A percentile compares a stretch with the other conserved stretches of the same genome.
Evolutionary conservation across 1,140 invertebrate genomes (phyloP).

Genomic region (Doryteuthis pealeii): DNA sequence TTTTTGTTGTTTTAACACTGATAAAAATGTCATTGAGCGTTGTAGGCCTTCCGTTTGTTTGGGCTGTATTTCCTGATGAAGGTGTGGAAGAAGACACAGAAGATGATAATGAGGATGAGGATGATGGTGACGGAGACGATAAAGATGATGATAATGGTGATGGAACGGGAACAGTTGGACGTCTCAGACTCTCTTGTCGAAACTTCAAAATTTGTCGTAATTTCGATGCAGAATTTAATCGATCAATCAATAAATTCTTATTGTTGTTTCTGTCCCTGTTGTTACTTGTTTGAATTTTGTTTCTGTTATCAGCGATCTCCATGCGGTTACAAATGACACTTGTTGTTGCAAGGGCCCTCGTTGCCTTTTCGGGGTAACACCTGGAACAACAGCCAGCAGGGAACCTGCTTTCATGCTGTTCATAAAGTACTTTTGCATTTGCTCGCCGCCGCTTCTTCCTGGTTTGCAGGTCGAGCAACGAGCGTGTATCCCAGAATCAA

Average conservation of each 20-base stretch:
- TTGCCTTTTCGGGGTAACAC: background rate
- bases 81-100: background rate
- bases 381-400: background rate
- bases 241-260: no score
- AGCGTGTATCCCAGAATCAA: slow-evolving; percentile 12
- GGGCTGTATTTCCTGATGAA: background rate
- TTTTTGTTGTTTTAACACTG: slow-evolving; percentile 7
- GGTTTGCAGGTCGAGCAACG: background rate
- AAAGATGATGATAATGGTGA: no score
- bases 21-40: slow-evolving; percentile 4
- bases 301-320: no score
- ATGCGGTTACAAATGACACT: background rate
- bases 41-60: background rate
- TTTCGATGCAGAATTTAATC: no score
- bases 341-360: background rate
- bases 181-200: no score
- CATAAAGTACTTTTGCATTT: background rate
- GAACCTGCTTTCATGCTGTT: background rate
- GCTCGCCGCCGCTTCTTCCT: background rate
- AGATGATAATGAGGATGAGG: background rate
- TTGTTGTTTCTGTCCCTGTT: no score
- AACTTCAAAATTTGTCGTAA: no score
- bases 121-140: background rate
- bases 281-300: no score
- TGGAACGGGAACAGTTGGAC: no score